These are phyloP conservation scores for Fulmarus glacialis DNA, from an alignment of 2,113 vertebrate genomes.

Conservation along the genomic window DNA sequence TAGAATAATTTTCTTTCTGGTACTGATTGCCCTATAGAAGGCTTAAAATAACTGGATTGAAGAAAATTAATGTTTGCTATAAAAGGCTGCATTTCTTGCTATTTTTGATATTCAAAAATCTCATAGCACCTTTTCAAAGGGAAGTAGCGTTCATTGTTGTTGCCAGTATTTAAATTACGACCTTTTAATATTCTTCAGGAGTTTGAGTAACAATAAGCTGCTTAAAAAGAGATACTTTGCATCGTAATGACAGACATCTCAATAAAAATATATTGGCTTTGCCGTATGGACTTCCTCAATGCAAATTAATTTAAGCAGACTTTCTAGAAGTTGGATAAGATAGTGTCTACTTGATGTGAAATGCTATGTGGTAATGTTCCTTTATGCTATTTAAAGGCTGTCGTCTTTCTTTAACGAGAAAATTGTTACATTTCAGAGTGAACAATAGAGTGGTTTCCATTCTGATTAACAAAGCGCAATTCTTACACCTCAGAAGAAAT, in stretches of 20 bases:
- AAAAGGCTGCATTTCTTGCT: background rate
- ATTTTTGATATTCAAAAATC: background rate
- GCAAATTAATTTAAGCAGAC: background rate
- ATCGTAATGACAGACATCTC: background rate
- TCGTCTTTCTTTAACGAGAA: background rate
- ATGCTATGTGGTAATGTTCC: background rate
- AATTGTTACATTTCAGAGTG: background rate
- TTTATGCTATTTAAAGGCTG: background rate
- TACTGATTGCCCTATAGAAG: background rate
- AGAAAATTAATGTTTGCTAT: background rate
- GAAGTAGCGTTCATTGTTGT: background rate
- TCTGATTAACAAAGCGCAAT: background rate
- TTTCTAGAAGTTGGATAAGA: background rate
- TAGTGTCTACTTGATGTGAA: background rate
- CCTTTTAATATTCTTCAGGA: background rate
- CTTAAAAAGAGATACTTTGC: background rate
- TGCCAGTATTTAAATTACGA: background rate
- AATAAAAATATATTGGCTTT: background rate
- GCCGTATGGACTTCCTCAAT: background rate
- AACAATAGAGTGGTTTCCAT: background rate
- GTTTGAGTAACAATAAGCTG: background rate
- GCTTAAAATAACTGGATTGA: background rate
- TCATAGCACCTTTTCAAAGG: background rate
- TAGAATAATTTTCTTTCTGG: background rate
- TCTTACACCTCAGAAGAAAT: background rate